Conservation (phyloP, 2,888 invertebrate species). For the Agonum fuliginosum region DNA sequence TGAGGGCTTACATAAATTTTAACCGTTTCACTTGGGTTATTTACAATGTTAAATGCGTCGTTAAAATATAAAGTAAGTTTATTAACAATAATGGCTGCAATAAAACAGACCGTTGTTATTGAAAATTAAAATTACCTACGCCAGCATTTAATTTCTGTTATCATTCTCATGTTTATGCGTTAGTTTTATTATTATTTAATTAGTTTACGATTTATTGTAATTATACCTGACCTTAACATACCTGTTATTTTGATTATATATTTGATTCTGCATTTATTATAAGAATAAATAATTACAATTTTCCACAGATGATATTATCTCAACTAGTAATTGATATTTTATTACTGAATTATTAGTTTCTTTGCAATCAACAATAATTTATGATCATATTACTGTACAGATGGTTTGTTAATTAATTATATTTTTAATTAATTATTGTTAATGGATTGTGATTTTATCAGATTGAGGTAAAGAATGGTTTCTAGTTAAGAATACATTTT, state of each 20-base stretch:
- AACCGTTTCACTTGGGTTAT: not conserved
- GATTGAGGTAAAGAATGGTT: no score
- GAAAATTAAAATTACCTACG: not conserved
- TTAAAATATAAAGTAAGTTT: not conserved
- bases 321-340: no score
- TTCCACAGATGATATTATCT: no score
- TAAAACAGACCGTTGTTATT: not conserved
- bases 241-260: conserved; percentile 3
- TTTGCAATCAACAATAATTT: no score
- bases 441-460: no score
- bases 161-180: not conserved
- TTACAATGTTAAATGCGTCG: not conserved
- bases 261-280: not conserved
- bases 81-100: not conserved
- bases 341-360: no score
- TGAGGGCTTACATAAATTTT: not conserved
- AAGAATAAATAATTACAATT: no score
- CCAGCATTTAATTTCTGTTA: not conserved
- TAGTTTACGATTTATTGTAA: not conserved
- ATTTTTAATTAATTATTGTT: no score
- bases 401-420: no score
- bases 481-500: no score
- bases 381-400: no score
- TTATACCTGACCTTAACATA: not conserved
- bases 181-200: conserved; percentile 4